Base-by-base conservation (phyloP, 2,888 invertebrate genomes). In the Poecilobothrus nobilitatus region DNA sequence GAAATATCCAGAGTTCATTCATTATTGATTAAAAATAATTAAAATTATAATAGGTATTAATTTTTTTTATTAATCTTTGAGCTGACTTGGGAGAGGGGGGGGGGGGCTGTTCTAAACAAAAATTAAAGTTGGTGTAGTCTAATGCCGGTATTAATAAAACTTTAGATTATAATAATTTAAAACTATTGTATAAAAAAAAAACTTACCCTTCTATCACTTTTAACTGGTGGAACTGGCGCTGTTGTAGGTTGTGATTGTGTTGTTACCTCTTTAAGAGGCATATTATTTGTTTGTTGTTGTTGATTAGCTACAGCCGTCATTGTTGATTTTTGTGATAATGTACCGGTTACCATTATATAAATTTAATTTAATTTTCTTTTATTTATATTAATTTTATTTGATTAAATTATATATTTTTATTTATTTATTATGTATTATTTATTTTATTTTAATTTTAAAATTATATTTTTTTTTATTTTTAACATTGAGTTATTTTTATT, bases 151-250 rank as follows among this genome's bases (percentile, higher is more conserved):
- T 27, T n/a, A n/a, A n/a, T n/a, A n/a, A n/a, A n/a, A n/a, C n/a
- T n/a, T 27, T 27, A 2, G 27, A 27, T 4, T 27, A 27, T 27
- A 4, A 27, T 27, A 4, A 27, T 27, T 27, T 27, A 27, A 27
- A 27, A 27, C 2, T 27, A 27, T 27, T 27, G 27, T 27, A 27
- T 27, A 53, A 3, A 1, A 53, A 53, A 67, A 71, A 73, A 73
- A 81, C 81, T 79, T 80, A 81, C 81, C 78, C 81, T 78, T 75
- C 81, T 80, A 77, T 81, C 81, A 73, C 79, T 81, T 73, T 81
- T 81, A 34, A 78, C 74, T 64, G 81, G 79, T 68, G 77, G 34
- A 20, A 37, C 6, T 20, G 18, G 65, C 2, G 27, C 33, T 41
- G 41, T 2, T 6, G 53, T 9, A 3, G 15, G 53, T 53, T 53